A percentile compares a stretch with the other conserved stretches of the same genome.
phyloP scores from a whole-genome alignment of 1,140 invertebrate genomes.

The Apis dorsata region DNA sequence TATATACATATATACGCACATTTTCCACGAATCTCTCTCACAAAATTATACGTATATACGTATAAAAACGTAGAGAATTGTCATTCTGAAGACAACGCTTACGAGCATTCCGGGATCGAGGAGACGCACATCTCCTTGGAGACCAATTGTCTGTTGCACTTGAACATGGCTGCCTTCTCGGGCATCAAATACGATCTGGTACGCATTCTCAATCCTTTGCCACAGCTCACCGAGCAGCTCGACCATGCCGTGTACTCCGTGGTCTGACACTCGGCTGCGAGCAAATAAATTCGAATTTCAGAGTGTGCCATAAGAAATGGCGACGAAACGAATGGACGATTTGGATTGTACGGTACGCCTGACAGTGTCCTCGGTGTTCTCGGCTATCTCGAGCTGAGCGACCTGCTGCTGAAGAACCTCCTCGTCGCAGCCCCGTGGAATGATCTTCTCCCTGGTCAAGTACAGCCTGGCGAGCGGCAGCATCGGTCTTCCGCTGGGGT shows the following conservation, averaged over 20 bases:
- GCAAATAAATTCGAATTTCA: too few relatives aligned
- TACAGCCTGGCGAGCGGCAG: conserved; percentile 89
- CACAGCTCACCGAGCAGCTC: conserved; percentile 91
- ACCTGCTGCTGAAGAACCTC: conserved; percentile 82
- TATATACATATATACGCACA: too few relatives aligned
- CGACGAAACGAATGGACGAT: too few relatives aligned
- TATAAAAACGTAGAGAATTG: too few relatives aligned
- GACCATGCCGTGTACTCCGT: conserved; percentile 88
- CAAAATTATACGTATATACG: too few relatives aligned
- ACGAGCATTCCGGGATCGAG: conserved; percentile 85
- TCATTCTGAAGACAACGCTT: conserved; percentile 68
- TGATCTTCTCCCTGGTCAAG: conserved; percentile 86
- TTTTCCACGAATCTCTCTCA: too few relatives aligned
- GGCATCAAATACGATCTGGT: conserved; percentile 87
- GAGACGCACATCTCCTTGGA: conserved; percentile 94
- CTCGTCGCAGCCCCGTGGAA: conserved; percentile 87
- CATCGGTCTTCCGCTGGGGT: conserved; percentile 86
- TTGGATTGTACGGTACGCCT: conserved; percentile 82
- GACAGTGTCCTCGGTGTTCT: conserved; percentile 86
- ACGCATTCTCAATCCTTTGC: conserved; percentile 92
- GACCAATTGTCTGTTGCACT: conserved; percentile 90
- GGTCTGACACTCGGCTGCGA: conserved; percentile 88
- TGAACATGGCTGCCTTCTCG: conserved; percentile 87
- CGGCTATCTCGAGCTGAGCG: conserved; percentile 82
- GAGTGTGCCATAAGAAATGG: too few relatives aligned